Conservation (phyloP, 92 coral and sea anemone genomes). For the Heteractis magnifica region DNA sequence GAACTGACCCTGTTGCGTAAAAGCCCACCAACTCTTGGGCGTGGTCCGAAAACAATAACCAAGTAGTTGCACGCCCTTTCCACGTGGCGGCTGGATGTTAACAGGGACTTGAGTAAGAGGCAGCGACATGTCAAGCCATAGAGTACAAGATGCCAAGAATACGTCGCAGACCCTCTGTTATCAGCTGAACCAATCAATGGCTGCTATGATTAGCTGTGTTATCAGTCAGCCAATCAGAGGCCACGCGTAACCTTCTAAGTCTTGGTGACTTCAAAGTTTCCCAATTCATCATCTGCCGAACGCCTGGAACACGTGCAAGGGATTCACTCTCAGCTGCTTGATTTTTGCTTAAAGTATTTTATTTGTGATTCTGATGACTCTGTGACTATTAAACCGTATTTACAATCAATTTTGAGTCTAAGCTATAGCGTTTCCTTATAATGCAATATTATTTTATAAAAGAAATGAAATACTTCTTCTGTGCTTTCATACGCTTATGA, state of each 20-base stretch:
- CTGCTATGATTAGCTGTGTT: conserved; percentile 24
- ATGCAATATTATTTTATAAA: background rate
- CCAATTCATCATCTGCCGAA: background rate
- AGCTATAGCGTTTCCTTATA: background rate
- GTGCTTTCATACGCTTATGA: no score
- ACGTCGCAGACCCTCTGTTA: background rate
- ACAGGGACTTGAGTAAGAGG: background rate
- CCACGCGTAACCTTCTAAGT: conserved; percentile 38
- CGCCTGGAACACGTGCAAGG: conserved; percentile 11
- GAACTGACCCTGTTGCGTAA: background rate
- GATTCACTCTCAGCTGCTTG: background rate
- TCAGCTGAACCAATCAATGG: conserved; percentile 11
- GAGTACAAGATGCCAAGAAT: conserved; percentile 11
- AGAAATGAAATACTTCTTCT: no score
- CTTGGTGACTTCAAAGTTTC: conserved; percentile 8
- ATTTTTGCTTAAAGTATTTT: background rate
- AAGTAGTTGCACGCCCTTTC: background rate
- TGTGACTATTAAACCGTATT: background rate
- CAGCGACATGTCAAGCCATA: background rate
- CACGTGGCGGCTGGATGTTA: background rate
- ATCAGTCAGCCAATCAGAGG: conserved; percentile 35
- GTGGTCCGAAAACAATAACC: background rate
- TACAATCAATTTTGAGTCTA: background rate
- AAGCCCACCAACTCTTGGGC: background rate
- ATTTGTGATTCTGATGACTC: background rate